These are phyloP conservation scores for Apomyelois bistriatella DNA, from an alignment of 2,888 invertebrate species.

Conservation along the genomic window DNA sequence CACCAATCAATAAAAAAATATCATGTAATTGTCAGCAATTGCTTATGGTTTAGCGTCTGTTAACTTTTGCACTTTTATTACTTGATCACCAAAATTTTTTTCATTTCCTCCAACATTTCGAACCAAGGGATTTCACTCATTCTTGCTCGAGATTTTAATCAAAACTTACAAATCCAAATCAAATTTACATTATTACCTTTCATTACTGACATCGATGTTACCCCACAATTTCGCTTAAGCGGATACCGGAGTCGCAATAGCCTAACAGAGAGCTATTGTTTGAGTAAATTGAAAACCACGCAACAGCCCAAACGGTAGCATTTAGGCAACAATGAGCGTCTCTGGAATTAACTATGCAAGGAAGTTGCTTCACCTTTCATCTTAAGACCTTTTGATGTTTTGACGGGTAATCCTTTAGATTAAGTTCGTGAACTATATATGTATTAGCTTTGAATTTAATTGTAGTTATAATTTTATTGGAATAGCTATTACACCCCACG, in stretches of 20 bases:
- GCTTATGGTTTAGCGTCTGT: no score
- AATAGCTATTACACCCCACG: no score
- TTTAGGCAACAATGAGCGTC: constrained; percentile 23
- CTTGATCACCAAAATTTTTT: no score
- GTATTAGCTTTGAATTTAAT: no score
- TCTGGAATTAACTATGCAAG: constrained; percentile 19
- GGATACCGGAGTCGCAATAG: constrained; percentile 8
- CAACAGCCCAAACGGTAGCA: constrained; percentile 16
- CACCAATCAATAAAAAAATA: no score
- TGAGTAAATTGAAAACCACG: constrained; percentile 25
- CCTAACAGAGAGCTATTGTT: constrained; percentile 20
- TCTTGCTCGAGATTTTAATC: not conserved
- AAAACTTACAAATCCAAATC: not conserved
- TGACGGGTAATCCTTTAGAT: not conserved
- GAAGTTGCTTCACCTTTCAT: constrained; percentile 4
- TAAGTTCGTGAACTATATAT: not conserved
- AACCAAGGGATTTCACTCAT: not conserved
- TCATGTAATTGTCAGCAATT: no score
- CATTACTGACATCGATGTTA: not conserved
- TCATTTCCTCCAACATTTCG: not conserved
- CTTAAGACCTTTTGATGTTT: not conserved
- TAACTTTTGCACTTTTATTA: no score
- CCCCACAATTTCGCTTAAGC: constrained; percentile 10
- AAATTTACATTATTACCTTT: constrained; percentile 3
- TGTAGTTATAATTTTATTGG: no score